Conservation (phyloP, 2,888 invertebrate species). For the Sinodicranocentrus sp. region DNA sequence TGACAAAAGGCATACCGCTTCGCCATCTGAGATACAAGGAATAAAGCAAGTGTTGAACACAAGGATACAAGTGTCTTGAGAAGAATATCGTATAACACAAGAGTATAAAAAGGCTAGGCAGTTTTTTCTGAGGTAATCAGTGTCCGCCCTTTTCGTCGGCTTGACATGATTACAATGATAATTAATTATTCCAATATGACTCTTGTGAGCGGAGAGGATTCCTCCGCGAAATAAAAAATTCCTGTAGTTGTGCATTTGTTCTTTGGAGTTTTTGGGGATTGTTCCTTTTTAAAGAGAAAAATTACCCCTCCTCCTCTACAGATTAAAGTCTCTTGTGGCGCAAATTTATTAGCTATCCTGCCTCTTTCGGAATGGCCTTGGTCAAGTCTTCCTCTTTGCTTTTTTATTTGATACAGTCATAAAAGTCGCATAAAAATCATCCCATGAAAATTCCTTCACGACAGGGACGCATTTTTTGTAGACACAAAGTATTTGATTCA, state of each 20-base stretch:
- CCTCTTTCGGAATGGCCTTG: conserved; percentile 18
- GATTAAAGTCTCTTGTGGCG: no score
- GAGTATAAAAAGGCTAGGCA: neutral
- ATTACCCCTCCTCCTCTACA: no score
- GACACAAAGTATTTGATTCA: neutral
- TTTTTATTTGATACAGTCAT: conserved; percentile 43
- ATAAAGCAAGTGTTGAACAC: no score
- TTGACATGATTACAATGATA: conserved; percentile 57
- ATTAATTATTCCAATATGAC: conserved; percentile 62
- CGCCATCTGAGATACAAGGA: no score
- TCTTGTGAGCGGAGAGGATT: neutral
- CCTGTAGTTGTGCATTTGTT: neutral
- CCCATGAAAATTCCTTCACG: conserved; percentile 55
- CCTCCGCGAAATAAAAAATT: neutral
- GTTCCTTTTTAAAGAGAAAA: neutral
- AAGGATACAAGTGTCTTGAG: no score
- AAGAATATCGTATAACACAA: no score
- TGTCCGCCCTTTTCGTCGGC: conserved; percentile 20
- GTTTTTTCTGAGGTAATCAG: conserved; percentile 3
- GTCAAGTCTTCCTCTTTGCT: neutral
- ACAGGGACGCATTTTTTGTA: conserved; percentile 17
- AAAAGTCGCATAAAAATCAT: conserved; percentile 55
- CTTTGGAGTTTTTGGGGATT: neutral
- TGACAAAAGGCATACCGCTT: no score
- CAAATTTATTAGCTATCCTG: neutral